Conservation (phyloP, 2,797 vertebrate genomes). For the Tokudaia muenninki region DNA sequence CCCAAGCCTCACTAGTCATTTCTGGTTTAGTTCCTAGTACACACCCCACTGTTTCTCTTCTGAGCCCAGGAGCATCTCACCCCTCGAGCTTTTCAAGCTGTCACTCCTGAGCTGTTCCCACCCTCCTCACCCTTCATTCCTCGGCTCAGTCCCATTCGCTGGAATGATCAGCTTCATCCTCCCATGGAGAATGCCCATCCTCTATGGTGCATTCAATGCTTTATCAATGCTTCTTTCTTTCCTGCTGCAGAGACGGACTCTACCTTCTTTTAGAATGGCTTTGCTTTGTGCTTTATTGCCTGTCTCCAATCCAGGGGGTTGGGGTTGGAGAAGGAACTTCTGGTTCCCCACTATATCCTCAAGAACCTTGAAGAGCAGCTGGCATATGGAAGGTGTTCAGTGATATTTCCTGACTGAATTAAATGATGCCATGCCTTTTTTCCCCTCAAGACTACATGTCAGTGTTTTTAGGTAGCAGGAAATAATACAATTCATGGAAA, state of each 20-base stretch:
- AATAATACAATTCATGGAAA: constrained; percentile 31
- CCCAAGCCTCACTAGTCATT: not conserved
- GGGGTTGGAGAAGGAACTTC: not conserved
- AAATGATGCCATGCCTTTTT: not conserved
- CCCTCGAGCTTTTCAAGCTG: not conserved
- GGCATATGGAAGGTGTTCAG: not conserved
- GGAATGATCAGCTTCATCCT: not conserved
- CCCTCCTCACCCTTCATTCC: not conserved
- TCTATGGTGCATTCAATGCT: not conserved
- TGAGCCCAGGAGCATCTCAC: not conserved
- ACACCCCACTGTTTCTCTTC: not conserved
- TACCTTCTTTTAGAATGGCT: not conserved
- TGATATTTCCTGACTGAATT: constrained; percentile 15
- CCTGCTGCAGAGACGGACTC: not conserved
- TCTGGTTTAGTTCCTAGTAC: not conserved
- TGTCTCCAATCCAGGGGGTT: not conserved
- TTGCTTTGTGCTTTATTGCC: not conserved
- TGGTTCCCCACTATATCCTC: not conserved
- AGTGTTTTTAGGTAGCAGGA: not conserved
- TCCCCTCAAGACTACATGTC: constrained; percentile 11
- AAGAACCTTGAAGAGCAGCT: constrained; percentile 11
- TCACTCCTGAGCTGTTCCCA: too few species aligned
- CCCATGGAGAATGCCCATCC: not conserved
- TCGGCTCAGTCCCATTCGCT: not conserved
- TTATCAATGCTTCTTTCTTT: not conserved